Evolutionary conservation across 2,797 vertebrate species (phyloP), one percentile per base, ranked within the genome.

Genomic region (Threskiornis aethiopicus): DNA sequence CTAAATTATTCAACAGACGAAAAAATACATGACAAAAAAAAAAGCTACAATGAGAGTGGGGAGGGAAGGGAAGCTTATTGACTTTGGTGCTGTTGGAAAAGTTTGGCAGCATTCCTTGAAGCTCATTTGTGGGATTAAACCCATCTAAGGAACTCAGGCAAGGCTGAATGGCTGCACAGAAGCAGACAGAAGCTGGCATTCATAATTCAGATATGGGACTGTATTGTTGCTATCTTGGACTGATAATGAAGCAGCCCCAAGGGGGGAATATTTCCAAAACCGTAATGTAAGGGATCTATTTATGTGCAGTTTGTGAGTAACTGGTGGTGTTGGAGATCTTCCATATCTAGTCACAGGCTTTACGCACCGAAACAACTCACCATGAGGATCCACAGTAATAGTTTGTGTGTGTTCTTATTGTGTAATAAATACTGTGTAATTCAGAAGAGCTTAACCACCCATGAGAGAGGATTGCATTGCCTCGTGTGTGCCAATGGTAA

Each of bases 1-100:
- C 72, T 96, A 82, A 95, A 97, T 96, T 95, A 97, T 97, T 96
- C 87, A 96, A 89, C 69, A 95, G 87, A 78, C 78, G 18, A 29
- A 87, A 87, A 95, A 67, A 84, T 8, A 67, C n/a, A 67, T 0
- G 16, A 76, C 59, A 80, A 94, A 21, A 42, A 46, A 58, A 59
- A 57, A 33, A 55, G 13, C 71, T 84, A 72, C 73, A 67, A 59
- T 2, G 13, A 69, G 83, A 51, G 44, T 2, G 10, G 54, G 25
- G 55, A 88, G 39, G 49, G 35, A 54, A 93, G 61, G 49, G 75
- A 90, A 89, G 64, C 44, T 84, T 42, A n/a, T 9, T 9, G 35
- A 58, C 79, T 75, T 86, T 11, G 57, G 75, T 47, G 71, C 44
- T 26, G 11, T 25, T 87, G 39, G 51, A 44, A 62, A 93, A 81